Evolutionary conservation across 2,888 invertebrate species (phyloP).

Genomic region (Heteromurus nitidus): DNA sequence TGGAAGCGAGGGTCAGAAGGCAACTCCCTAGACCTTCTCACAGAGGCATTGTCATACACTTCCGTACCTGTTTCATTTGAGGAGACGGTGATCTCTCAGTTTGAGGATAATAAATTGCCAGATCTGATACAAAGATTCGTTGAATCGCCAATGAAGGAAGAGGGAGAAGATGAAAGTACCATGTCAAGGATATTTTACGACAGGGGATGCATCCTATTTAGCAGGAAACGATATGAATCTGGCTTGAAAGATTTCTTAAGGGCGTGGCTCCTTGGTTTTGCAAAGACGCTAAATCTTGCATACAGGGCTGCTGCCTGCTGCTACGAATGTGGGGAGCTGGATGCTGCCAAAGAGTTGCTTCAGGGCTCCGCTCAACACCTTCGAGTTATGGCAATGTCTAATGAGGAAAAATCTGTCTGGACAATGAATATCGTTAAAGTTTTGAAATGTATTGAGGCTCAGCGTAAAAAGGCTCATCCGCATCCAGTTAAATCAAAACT

Average conservation of each 20-base stretch:
- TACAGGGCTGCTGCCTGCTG: constrained; percentile 36
- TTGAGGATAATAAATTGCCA: constrained; percentile 3
- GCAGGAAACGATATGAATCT: not conserved
- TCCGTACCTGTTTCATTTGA: constrained; percentile 27
- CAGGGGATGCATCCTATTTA: constrained; percentile 11
- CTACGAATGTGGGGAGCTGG: constrained; percentile 40
- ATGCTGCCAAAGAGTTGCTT: constrained; percentile 37
- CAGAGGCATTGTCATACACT: constrained; percentile 36
- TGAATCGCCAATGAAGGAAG: constrained; percentile 35
- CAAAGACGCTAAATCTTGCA: constrained; percentile 23
- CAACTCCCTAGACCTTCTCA: constrained; percentile 30
- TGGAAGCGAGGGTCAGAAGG: constrained; percentile 41
- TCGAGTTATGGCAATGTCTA: constrained; percentile 34
- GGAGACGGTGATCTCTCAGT: constrained; percentile 23
- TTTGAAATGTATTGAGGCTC: constrained; percentile 67
- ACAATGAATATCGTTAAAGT: constrained; percentile 67
- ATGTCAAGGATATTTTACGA: constrained; percentile 36
- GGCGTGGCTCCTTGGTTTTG: constrained; percentile 36
- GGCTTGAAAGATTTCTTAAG: constrained; percentile 41
- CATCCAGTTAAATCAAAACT: too few relatives aligned
- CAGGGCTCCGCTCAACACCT: constrained; percentile 51
- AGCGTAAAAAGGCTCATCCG: constrained; percentile 1
- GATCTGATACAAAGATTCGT: constrained; percentile 22
- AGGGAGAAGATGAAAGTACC: not conserved
- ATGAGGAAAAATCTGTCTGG: constrained; percentile 66